Evolutionary conservation across 1,140 invertebrate species (phyloP).

Genomic region (Vanessa tameamea): DNA sequence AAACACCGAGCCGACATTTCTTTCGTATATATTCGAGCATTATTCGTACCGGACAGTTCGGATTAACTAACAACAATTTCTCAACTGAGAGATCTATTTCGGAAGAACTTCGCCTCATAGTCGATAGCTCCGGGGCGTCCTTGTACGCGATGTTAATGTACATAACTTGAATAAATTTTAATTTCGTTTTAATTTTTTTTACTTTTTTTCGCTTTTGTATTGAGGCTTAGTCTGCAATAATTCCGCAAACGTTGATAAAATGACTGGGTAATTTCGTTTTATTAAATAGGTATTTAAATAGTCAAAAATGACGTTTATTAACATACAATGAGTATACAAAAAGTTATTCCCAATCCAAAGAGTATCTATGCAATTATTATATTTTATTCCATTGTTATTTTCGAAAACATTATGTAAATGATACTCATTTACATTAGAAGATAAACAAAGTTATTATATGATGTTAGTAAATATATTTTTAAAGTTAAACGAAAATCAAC

Average conservation of each 20-base stretch:
- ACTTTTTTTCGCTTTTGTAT: not conserved
- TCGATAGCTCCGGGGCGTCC: constrained; percentile 59
- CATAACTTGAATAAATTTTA: constrained; percentile 40
- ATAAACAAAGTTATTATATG: too few species aligned
- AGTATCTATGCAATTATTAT: not conserved
- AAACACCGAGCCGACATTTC: constrained; percentile 57
- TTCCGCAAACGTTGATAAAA: not conserved
- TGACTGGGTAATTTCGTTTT: too few species aligned
- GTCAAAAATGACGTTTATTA: constrained; percentile 1
- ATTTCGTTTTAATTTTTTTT: constrained; percentile 1
- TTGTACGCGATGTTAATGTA: constrained; percentile 61
- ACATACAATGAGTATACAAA: constrained; percentile 7
- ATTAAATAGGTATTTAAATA: not conserved
- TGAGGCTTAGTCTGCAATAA: not conserved
- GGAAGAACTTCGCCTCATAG: constrained; percentile 33
- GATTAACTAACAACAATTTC: constrained; percentile 61
- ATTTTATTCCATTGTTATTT: not conserved
- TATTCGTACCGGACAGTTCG: constrained; percentile 59
- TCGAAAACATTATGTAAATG: not conserved
- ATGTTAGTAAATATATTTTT: too few species aligned
- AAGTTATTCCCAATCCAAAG: not conserved
- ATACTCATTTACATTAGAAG: too few species aligned
- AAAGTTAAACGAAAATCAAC: too few species aligned
- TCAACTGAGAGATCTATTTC: constrained; percentile 55
- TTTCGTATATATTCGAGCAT: constrained; percentile 71